Evolutionary conservation across 2,113 vertebrate species (phyloP).

Genomic region (Catharus fuscescens): DNA sequence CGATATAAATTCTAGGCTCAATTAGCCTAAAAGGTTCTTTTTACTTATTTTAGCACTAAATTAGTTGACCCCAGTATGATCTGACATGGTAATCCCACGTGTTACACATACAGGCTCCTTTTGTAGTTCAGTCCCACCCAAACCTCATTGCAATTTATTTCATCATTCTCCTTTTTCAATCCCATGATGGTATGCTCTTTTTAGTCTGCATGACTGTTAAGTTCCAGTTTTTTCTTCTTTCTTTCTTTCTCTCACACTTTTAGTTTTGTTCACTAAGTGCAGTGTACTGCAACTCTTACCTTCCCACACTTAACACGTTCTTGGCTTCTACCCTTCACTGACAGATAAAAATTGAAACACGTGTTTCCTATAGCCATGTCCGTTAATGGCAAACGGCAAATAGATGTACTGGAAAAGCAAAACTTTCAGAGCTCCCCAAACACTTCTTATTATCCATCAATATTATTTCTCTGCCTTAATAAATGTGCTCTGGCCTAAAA

Average conservation of each 20-base stretch:
- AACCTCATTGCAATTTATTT: neutral
- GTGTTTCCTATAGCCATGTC: neutral
- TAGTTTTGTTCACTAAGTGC: neutral
- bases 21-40: neutral
- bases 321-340: neutral
- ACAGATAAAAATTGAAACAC: neutral
- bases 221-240: neutral
- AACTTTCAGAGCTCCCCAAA: neutral
- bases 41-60: neutral
- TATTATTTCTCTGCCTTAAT: neutral
- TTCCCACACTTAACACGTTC: neutral
- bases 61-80: neutral
- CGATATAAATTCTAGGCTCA: neutral
- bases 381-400: neutral
- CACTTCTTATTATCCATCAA: neutral
- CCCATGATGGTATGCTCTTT: neutral
- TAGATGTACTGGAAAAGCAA: neutral
- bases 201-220: neutral
- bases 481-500: neutral
- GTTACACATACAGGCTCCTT: neutral
- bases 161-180: neutral
- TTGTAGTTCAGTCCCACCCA: neutral
- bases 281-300: neutral
- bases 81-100: neutral
- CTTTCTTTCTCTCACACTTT: neutral